A percentile compares a stretch with the other conserved stretches of the same genome.
These are phyloP conservation scores for Sibirionetta formosa DNA, from an alignment of 2,797 vertebrate species.

Conservation along the genomic window DNA sequence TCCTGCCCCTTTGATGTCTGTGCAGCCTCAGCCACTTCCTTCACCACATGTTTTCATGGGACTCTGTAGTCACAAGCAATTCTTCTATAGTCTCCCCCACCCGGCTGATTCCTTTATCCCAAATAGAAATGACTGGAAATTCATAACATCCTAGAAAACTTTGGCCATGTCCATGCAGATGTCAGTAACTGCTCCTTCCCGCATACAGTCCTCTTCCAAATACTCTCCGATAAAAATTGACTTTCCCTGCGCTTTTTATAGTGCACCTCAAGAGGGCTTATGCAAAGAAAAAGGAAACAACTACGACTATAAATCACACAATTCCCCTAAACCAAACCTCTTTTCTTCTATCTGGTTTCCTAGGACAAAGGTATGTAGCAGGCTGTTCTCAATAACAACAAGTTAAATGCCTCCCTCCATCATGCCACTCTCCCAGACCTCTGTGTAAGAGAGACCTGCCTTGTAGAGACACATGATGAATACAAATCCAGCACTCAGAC, in stretches of 20 bases:
- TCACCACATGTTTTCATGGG: background rate
- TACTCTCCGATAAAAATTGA: background rate
- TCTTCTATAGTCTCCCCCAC: background rate
- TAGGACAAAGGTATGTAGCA: background rate
- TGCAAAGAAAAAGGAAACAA: constrained; percentile 3
- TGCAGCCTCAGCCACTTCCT: background rate
- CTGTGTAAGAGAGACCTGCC: background rate
- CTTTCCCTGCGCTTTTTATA: background rate
- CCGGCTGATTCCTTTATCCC: background rate
- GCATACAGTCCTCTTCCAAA: background rate
- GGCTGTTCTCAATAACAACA: background rate
- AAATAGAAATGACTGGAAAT: background rate
- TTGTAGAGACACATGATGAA: background rate
- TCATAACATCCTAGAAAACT: background rate
- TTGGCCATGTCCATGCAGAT: background rate
- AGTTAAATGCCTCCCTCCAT: background rate
- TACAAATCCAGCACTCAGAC: background rate
- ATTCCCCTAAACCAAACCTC: background rate
- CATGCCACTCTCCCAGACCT: background rate
- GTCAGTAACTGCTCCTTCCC: background rate
- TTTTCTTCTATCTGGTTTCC: background rate
- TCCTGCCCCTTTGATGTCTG: background rate
- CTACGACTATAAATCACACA: background rate
- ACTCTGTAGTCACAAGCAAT: background rate
- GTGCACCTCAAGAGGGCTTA: background rate